These are phyloP conservation scores for Acronicta aceris DNA, from an alignment of 2,888 invertebrate genomes.

Conservation along the genomic window DNA sequence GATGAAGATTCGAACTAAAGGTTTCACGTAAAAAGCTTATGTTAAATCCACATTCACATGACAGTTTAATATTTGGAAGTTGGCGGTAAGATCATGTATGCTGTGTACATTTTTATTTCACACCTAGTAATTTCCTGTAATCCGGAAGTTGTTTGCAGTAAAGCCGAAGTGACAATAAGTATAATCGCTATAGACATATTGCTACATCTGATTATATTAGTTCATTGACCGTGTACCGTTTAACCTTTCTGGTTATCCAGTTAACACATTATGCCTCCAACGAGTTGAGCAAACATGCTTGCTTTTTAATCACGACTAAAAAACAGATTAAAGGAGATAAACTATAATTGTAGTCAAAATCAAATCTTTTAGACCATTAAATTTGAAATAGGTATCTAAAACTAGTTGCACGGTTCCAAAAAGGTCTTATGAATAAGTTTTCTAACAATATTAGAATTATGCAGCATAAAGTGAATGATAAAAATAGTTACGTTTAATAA, in stretches of 20 bases:
- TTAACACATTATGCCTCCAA: constrained; percentile 31
- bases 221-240: constrained; percentile 19
- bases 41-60: constrained; percentile 16
- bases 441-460: no score
- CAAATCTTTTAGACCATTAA: no score
- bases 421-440: no score
- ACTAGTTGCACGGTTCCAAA: no score
- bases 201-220: constrained; percentile 14
- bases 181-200: neutral
- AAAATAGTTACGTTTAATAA: no score
- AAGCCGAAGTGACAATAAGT: constrained; percentile 19
- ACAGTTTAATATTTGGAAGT: constrained; percentile 24
- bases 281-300: neutral
- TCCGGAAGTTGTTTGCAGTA: constrained; percentile 1
- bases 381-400: no score
- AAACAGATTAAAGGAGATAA: no score
- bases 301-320: no score
- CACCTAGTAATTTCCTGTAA: neutral
- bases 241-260: constrained; percentile 6
- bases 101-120: constrained; percentile 18
- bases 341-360: no score
- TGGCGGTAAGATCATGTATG: constrained; percentile 18
- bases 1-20: constrained; percentile 10
- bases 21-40: constrained; percentile 10
- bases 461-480: no score